Percentiles rank a stretch among this genome's conserved stretches.
phyloP scores from a whole-genome alignment of 2,113 vertebrate genomes.

The Pteropus alecto region DNA sequence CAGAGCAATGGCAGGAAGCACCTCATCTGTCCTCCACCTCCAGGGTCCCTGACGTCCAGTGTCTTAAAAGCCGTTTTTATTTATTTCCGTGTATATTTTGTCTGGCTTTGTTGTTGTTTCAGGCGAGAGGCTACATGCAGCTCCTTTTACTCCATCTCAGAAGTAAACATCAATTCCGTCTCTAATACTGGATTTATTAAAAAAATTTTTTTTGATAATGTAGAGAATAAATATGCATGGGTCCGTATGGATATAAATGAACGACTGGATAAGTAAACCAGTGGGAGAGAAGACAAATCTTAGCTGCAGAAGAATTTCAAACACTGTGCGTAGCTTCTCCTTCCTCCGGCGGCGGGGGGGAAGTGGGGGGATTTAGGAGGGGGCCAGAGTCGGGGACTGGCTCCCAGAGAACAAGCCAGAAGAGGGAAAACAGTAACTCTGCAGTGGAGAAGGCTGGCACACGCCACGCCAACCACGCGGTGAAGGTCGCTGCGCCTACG shows the following conservation, averaged over 20 bases:
- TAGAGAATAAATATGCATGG: neutral
- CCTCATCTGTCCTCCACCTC: accelerated
- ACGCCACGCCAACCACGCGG: accelerated
- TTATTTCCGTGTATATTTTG: neutral
- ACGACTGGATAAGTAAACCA: neutral
- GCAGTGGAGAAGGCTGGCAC: accelerated
- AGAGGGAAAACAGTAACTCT: accelerated
- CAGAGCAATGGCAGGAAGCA: accelerated
- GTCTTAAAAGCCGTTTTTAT: no score
- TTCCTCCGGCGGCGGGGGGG: no score
- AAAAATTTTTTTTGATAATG: neutral
- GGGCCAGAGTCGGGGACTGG: accelerated
- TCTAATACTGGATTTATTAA: neutral
- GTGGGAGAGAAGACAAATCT: accelerated
- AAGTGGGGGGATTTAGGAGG: no score
- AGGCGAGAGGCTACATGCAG: neutral
- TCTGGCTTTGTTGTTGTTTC: neutral
- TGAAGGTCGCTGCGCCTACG: accelerated
- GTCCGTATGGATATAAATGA: neutral
- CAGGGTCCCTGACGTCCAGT: accelerated
- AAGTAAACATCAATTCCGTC: neutral
- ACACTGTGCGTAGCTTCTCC: accelerated
- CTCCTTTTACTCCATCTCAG: neutral
- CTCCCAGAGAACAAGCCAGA: accelerated
- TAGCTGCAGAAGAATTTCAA: neutral